Evolutionary conservation across 2,888 invertebrate species (phyloP), one percentile per base, ranked within the genome.

Genomic region (Rhogogaster chlorosoma): DNA sequence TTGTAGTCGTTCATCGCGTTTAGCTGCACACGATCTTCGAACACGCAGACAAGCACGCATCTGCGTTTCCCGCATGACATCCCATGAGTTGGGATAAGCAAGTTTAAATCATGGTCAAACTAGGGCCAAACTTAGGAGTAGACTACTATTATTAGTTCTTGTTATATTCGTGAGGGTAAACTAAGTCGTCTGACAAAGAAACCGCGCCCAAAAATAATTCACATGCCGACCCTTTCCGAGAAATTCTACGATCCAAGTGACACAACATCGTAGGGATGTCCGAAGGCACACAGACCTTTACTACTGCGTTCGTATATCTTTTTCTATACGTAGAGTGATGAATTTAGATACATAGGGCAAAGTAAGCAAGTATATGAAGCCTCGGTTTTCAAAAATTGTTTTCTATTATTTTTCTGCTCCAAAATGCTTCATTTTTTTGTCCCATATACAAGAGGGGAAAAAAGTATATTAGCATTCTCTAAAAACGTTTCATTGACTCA

Each of bases 1-100:
- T n/a, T 32, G 15, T 49, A 53, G 53, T 53, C 45, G 45, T 22
- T 77, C 77, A 77, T 29, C 77, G n/a, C 42, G 42, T 73, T 73
- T 26, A 32, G 71, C 67, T 4, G 15, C 67, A 18, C 29, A 67
- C 32, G 32, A 67, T 67, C 67, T 12, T 12, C 32, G 18, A 67
- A 26, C 26, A 73, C 5, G 22, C 22, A 22, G 26, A 26, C 26
- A 42, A 12, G 1, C 45, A 53, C 53, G 49, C 32, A 38, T 42
- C 49, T 12, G n/a, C 36, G 70, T 15, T 32, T 18, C 36, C 7
- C 18, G 36, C 10, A n/a, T 75, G 45, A n/a, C 29, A 45, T 29
- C 2, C 7, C 38, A 29, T 29, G 29, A 77, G 77, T 53, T 77
- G 29, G 18, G 29, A 53, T 32, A 77, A 77, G 29, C 18, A 49